Evolutionary conservation across 1,140 invertebrate genomes (phyloP).

Genomic region (Drosophila triauraria): DNA sequence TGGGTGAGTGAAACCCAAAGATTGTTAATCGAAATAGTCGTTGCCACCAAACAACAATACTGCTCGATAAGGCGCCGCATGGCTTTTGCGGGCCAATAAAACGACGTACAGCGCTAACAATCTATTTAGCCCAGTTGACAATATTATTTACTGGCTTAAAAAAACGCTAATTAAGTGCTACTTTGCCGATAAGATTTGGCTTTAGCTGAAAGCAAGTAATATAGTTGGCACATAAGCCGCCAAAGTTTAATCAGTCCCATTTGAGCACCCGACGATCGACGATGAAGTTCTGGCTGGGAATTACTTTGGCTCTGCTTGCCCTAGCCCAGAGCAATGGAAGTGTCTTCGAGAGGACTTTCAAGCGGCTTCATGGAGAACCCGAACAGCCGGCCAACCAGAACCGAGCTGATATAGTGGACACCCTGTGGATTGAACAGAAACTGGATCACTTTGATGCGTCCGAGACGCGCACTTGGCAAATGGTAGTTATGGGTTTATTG

Average conservation of each 20-base stretch:
- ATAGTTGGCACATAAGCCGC: constrained; percentile 31
- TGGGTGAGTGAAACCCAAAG: constrained; percentile 31
- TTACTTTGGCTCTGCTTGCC: constrained; percentile 38
- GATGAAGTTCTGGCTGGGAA: constrained; percentile 52
- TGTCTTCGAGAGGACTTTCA: constrained; percentile 67
- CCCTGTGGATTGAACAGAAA: constrained; percentile 79
- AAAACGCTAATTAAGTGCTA: constrained; percentile 52
- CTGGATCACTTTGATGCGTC: constrained; percentile 90
- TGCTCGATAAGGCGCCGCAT: constrained; percentile 52
- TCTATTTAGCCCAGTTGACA: constrained; percentile 38
- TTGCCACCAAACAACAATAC: constrained; percentile 6
- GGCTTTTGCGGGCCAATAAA: constrained; percentile 16
- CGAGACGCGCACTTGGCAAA: constrained; percentile 89
- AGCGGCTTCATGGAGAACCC: constrained; percentile 63
- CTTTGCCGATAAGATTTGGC: constrained; percentile 60
- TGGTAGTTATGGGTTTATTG: constrained; percentile 82
- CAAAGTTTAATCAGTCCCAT: constrained; percentile 39
- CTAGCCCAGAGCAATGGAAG: constrained; percentile 35
- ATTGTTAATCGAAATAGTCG: constrained; percentile 23
- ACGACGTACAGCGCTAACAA: constrained; percentile 17
- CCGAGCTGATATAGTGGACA: constrained; percentile 66
- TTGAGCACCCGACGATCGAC: constrained; percentile 45
- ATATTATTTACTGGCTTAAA: constrained; percentile 57
- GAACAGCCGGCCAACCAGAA: constrained; percentile 38
- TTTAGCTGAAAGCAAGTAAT: constrained; percentile 16